Evolutionary conservation across 2,113 vertebrate species (phyloP), one percentile per base, ranked within the genome.

Genomic region (Numida meleagris): DNA sequence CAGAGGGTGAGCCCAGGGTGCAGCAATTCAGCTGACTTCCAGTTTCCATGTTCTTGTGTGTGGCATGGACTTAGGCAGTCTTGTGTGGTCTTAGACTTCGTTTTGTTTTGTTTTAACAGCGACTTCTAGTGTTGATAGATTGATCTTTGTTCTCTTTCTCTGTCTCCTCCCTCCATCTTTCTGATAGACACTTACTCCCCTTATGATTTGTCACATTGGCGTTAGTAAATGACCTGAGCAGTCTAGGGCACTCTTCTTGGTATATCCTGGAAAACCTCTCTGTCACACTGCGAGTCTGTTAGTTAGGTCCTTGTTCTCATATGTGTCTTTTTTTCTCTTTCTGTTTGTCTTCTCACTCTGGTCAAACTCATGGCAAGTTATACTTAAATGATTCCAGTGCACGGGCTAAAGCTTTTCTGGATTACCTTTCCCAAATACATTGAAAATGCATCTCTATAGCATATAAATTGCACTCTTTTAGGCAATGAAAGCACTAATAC

Each of bases 41-140:
- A 14, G 0, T 45, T 82, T 23, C 61, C 3, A 0, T 16, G 21
- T 34, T 46, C 29, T 40, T 33, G 2, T 6, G 5, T 27, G 62
- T 42, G 74, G 62, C n/a, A 13, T 53, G 38, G 58, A 8, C 34
- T 40, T 25, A 5, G 11, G 24, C 15, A 36, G 43, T 38, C 61
- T 50, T 4, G 4, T 1, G 0, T 33, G 17, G 6, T 70, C 45
- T 65, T n/a, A 25, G 66, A 4, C n/a, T 48, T 33, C 2, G 6
- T 12, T 5, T 19, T 4, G 45, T 8, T 4, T 1, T 40, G 9
- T 83, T 81, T 72, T 18, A 13, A 21, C 23, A 31, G 9, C 7
- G 13, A 0, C 0, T 63, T 53, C 53, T 17, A n/a, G 14, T 10
- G 23, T 4, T 21, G 48, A 34, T 48, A 45, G 53, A 10, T 51